These are phyloP conservation scores for Drosophila kokeensis DNA, from an alignment of 2,888 invertebrate genomes.

Conservation along the genomic window DNA sequence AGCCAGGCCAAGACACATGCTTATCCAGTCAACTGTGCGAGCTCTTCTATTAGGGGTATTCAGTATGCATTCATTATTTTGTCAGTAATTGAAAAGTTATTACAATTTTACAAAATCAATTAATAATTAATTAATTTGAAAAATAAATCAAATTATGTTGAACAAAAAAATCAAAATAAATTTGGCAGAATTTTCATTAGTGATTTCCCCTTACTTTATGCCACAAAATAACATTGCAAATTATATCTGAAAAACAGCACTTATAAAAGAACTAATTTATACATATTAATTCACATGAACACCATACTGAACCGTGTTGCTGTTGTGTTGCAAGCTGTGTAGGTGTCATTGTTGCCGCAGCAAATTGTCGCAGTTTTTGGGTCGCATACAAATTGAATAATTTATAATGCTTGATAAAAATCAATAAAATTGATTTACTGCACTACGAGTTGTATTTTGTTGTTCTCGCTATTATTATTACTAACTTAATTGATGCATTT, in stretches of 20 bases:
- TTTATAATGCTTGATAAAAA: slow-evolving; percentile 31
- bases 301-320: background rate
- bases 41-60: background rate
- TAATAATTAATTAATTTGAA: background rate
- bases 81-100: background rate
- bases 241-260: background rate
- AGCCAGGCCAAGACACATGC: slow-evolving; percentile 15
- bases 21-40: slow-evolving; percentile 16
- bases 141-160: background rate
- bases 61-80: background rate
- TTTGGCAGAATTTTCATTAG: background rate
- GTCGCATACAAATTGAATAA: slow-evolving; percentile 42
- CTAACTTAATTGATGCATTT: slow-evolving; percentile 37
- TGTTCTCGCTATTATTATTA: slow-evolving; percentile 23
- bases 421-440: slow-evolving; percentile 49
- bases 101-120: background rate
- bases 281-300: background rate
- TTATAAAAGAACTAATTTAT: background rate
- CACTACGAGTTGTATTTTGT: slow-evolving; percentile 12
- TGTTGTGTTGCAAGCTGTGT: slow-evolving; percentile 26
- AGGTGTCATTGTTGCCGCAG: slow-evolving; percentile 36
- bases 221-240: background rate
- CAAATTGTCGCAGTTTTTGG: slow-evolving; percentile 22
- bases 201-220: background rate
- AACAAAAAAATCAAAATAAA: background rate